A percentile compares a stretch with the other conserved stretches of the same genome.
Evolutionary conservation across 92 coral and sea anemone species (phyloP).

Genomic region (Epizoanthus fatuus): DNA sequence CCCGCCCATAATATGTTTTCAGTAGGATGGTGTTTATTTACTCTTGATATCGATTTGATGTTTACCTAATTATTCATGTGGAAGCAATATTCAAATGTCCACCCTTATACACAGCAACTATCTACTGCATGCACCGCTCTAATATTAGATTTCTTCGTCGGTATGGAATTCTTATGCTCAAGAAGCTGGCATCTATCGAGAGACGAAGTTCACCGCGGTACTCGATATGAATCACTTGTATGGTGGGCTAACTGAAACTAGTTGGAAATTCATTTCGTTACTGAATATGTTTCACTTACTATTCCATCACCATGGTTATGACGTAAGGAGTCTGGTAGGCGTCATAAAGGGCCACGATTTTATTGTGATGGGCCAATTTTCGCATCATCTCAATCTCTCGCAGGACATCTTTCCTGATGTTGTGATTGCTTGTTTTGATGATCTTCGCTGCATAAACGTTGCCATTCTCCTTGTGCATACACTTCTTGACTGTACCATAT

Average conservation of each 20-base stretch:
- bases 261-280: neutral
- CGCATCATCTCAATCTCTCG: conserved; percentile 94
- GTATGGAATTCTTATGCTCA: too few species aligned
- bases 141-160: too few species aligned
- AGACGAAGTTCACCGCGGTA: too few species aligned
- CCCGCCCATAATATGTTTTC: too few species aligned
- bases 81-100: too few species aligned
- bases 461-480: conserved; percentile 82
- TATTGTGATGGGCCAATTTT: conserved; percentile 77
- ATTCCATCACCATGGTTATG: conserved; percentile 94
- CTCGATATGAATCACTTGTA: too few species aligned
- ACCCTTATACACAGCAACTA: too few species aligned
- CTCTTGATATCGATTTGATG: too few species aligned
- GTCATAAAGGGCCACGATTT: conserved; percentile 82
- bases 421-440: conserved; percentile 86
- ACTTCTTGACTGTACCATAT: conserved; percentile 90
- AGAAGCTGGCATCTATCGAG: too few species aligned
- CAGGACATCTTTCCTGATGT: conserved; percentile 82
- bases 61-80: too few species aligned
- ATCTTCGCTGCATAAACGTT: conserved; percentile 89
- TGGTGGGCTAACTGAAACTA: neutral
- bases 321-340: conserved; percentile 94
- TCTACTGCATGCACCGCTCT: too few species aligned
- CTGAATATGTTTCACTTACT: conserved; percentile 70
- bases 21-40: too few species aligned